Evolutionary conservation across 2,113 vertebrate genomes (phyloP), one percentile per base, ranked within the genome.

Genomic region (Anas platyrhynchos): DNA sequence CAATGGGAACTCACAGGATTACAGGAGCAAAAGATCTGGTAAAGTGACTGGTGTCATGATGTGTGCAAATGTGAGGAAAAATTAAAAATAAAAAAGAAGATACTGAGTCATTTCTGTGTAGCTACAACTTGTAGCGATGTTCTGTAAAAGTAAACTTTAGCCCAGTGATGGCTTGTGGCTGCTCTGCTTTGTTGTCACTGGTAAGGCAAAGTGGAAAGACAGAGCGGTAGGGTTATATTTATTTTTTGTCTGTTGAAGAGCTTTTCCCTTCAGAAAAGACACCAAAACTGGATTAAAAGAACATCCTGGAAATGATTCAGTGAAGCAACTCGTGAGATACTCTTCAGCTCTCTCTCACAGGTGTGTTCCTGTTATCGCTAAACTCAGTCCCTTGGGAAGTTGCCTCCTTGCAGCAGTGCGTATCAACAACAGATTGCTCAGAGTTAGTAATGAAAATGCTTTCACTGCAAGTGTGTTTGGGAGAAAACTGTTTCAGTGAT

Each of bases 361-460:
- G 8, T 43, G 8, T 34, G 32, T 32, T 77, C 46, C 32, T 31
- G 5, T 44, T 75, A 3, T 31, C 72, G 80, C 17, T 61, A 21
- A 65, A 72, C 46, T 75, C 69, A 68, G 0, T 65, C 83, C 38
- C 54, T 54, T 2, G 29, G 86, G 90, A 83, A 66, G 86, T 0
- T 78, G 38, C 71, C 52, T 86, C 61, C 66, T 65, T 89, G 56
- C 32, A 82, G 74, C 66, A 75, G 32, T 2, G 12, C 5, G 16
- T 59, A 69, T 79, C 46, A 66, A 83, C 74, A 78, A 25, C 62
- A 82, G 48, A 34, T 83, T 90, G 81, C 86, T 79, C 81, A 20
- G 69, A 31, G 48, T 63, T 84, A 58, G 69, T 31, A 56, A 55
- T 36, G 83, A 68, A 84, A 88, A 79, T 36, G 16, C 29, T 85